phyloP scores from a whole-genome alignment of 2,797 vertebrate genomes.

The Miichthys miiuy region DNA sequence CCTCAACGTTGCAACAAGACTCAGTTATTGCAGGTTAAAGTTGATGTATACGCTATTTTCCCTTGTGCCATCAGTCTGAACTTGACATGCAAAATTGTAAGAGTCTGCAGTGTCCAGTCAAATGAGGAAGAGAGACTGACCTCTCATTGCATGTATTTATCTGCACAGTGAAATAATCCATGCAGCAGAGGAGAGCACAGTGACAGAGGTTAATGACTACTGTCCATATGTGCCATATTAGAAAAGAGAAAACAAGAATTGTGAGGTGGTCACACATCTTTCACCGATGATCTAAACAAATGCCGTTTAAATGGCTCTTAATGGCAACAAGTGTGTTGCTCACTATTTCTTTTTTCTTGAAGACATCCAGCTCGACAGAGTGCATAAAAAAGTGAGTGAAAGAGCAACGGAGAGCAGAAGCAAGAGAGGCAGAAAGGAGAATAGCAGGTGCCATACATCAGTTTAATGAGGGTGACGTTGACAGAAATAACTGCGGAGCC shows the following conservation, averaged over 20 bases:
- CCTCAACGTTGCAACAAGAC: not conserved
- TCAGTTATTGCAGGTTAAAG: not conserved
- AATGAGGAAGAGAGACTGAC: too few relatives aligned
- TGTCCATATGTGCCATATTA: too few relatives aligned
- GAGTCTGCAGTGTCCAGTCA: too few relatives aligned
- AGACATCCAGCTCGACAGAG: slow-evolving; percentile 37
- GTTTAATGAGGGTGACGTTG: slow-evolving; percentile 84
- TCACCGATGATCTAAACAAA: not conserved
- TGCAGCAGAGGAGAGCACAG: too few relatives aligned
- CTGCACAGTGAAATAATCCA: not conserved
- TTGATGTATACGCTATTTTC: not conserved
- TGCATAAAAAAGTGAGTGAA: slow-evolving; percentile 52
- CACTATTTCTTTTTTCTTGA: not conserved
- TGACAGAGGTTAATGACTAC: too few relatives aligned
- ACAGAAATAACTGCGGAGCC: slow-evolving; percentile 83
- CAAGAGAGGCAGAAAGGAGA: slow-evolving; percentile 60
- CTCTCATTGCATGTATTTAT: too few relatives aligned
- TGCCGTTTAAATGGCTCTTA: slow-evolving; percentile 4
- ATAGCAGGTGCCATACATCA: slow-evolving; percentile 77
- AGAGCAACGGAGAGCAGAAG: slow-evolving; percentile 33
- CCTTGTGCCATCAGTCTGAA: not conserved
- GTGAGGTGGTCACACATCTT: not conserved
- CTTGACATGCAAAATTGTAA: not conserved
- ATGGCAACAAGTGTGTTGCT: slow-evolving; percentile 19
- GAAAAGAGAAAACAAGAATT: not conserved